phyloP scores from a whole-genome alignment of 2,113 vertebrate species.

The Casuarius casuarius region DNA sequence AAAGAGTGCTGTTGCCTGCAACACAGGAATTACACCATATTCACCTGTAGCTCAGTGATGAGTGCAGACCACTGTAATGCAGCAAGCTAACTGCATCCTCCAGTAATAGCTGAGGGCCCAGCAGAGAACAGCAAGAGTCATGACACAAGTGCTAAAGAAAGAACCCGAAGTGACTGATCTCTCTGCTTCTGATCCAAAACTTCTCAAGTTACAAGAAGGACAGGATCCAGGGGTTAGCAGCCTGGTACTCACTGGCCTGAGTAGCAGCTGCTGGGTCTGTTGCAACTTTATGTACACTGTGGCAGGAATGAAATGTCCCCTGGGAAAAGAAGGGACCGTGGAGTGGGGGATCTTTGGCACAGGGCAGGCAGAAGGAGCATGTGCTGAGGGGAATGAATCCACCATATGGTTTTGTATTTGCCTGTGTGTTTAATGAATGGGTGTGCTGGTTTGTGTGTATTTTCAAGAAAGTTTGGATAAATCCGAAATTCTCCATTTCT shows the following conservation, averaged over 20 bases:
- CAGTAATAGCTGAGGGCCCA: background rate
- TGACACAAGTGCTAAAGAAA: fast-evolving
- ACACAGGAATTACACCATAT: fast-evolving
- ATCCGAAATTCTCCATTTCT: background rate
- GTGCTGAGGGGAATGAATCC: background rate
- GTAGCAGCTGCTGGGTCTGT: fast-evolving
- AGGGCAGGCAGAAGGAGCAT: background rate
- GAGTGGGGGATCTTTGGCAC: background rate
- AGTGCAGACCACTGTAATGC: background rate
- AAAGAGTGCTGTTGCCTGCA: background rate
- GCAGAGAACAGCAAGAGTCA: fast-evolving
- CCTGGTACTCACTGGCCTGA: background rate
- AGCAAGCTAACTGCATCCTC: background rate
- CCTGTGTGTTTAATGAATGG: background rate
- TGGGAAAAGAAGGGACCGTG: fast-evolving
- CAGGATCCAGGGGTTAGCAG: fast-evolving
- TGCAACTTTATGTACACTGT: background rate
- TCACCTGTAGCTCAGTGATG: background rate
- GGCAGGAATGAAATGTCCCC: background rate
- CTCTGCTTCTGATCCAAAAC: background rate
- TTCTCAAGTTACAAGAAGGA: background rate
- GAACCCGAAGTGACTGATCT: background rate
- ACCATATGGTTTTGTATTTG: background rate
- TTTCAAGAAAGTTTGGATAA: background rate
- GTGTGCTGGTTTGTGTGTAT: background rate